Conservation (phyloP, 2,797 vertebrate genomes). For the Schizothorax lantsangensis region DNA sequence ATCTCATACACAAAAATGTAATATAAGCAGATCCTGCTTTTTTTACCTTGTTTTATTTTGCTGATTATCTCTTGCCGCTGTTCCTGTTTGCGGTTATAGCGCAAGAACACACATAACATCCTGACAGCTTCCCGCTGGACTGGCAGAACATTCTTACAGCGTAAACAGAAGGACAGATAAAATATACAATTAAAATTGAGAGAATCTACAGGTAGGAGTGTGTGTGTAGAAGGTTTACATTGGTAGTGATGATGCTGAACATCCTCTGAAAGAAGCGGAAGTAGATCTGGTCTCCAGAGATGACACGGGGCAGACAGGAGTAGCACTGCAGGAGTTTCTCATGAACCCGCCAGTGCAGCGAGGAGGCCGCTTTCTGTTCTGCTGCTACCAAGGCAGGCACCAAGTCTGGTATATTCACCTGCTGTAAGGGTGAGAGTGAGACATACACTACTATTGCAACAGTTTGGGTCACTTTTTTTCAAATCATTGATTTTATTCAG, state of each 20-base stretch:
- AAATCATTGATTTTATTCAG: not conserved
- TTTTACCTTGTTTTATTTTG: slow-evolving; percentile 90
- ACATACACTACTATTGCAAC: not conserved
- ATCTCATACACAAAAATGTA: not conserved
- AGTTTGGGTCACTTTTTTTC: not conserved
- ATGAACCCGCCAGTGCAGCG: slow-evolving; percentile 92
- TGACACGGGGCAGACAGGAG: slow-evolving; percentile 87
- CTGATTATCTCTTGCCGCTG: slow-evolving; percentile 92
- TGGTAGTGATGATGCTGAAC: slow-evolving; percentile 91
- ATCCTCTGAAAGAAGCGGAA: slow-evolving; percentile 91
- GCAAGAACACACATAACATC: slow-evolving; percentile 90
- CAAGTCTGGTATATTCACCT: slow-evolving; percentile 84
- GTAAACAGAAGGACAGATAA: slow-evolving; percentile 9
- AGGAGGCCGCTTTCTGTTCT: slow-evolving; percentile 89
- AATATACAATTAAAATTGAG: not conserved
- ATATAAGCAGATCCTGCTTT: not conserved
- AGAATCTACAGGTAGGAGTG: not conserved
- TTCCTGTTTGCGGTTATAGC: slow-evolving; percentile 94
- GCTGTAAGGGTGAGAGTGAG: slow-evolving; percentile 62
- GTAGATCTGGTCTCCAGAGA: slow-evolving; percentile 93
- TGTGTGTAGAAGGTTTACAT: slow-evolving; percentile 74
- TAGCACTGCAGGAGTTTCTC: slow-evolving; percentile 92
- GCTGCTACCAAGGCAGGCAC: slow-evolving; percentile 88
- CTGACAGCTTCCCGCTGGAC: slow-evolving; percentile 93
- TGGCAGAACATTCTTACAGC: slow-evolving; percentile 88